Conservation (phyloP, 2,113 vertebrate species). For the Myotis yumanensis region DNA sequence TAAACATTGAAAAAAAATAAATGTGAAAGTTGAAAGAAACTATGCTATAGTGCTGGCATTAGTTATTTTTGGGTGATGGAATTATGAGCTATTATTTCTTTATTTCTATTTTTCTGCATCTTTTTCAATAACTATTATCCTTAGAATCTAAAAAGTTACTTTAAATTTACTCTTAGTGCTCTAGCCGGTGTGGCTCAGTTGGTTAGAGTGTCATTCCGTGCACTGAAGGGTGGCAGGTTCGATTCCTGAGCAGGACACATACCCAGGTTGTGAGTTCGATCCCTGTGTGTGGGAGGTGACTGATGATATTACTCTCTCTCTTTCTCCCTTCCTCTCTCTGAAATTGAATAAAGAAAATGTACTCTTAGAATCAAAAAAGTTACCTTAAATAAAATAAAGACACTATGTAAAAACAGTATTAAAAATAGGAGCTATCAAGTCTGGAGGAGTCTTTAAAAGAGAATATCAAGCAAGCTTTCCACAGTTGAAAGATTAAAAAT, state of each 20-base stretch:
- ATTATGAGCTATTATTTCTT: background rate
- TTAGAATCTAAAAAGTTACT: background rate
- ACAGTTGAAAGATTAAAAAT: background rate
- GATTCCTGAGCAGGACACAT: no score
- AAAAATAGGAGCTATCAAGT: background rate
- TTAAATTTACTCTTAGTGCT: background rate
- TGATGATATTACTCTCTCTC: background rate
- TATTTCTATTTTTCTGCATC: background rate
- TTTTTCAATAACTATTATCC: background rate
- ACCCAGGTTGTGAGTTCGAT: background rate
- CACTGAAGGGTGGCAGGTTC: no score
- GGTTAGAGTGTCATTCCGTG: background rate
- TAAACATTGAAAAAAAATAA: background rate
- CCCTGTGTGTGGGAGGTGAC: background rate
- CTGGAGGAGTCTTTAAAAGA: background rate
- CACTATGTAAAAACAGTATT: background rate
- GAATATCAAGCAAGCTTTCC: background rate
- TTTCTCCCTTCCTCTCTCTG: background rate
- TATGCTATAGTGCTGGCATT: background rate
- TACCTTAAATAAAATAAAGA: conserved; percentile 45
- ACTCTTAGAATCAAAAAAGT: background rate
- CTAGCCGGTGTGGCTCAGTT: background rate
- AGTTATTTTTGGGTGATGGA: background rate
- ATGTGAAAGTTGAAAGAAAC: background rate
- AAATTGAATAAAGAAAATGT: background rate